These are phyloP conservation scores for Actinostola sp. DNA, from an alignment of 92 coral and sea anemone species.

Conservation along the genomic window DNA sequence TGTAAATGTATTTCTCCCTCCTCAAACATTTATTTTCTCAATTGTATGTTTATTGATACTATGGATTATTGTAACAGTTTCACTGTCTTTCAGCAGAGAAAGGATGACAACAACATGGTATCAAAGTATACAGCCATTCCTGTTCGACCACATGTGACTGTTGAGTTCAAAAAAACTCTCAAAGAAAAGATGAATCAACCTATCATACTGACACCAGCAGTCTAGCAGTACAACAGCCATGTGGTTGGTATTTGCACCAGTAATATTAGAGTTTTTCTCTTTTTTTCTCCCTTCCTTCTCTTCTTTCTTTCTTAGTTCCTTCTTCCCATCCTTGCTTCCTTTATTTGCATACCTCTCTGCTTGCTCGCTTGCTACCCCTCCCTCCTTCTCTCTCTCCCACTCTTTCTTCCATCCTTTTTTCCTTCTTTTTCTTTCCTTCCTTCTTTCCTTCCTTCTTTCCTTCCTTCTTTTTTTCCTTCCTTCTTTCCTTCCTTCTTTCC, in stretches of 20 bases:
- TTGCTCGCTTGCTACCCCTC: too few relatives aligned
- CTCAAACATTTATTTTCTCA: too few relatives aligned
- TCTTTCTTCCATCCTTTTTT: background rate
- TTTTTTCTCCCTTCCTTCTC: background rate
- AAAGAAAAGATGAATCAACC: background rate
- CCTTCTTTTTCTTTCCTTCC: conserved; percentile 3
- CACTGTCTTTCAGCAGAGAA: background rate
- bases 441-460: background rate
- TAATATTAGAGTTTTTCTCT: background rate
- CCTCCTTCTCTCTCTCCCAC: background rate
- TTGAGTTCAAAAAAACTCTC: background rate
- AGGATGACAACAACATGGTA: background rate
- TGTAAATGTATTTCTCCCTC: too few relatives aligned
- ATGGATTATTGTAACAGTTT: background rate
- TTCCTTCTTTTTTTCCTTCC: background rate
- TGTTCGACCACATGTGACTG: background rate
- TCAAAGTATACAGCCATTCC: conserved; percentile 2
- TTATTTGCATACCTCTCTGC: too few relatives aligned
- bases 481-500: background rate
- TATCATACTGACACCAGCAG: background rate
- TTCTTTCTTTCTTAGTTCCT: too few relatives aligned
- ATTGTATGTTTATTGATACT: background rate
- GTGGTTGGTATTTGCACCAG: background rate
- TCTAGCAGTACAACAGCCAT: background rate
- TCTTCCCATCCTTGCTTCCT: too few relatives aligned